Evolutionary conservation across 1,140 invertebrate genomes (phyloP).

Genomic region (Linepithema humile): DNA sequence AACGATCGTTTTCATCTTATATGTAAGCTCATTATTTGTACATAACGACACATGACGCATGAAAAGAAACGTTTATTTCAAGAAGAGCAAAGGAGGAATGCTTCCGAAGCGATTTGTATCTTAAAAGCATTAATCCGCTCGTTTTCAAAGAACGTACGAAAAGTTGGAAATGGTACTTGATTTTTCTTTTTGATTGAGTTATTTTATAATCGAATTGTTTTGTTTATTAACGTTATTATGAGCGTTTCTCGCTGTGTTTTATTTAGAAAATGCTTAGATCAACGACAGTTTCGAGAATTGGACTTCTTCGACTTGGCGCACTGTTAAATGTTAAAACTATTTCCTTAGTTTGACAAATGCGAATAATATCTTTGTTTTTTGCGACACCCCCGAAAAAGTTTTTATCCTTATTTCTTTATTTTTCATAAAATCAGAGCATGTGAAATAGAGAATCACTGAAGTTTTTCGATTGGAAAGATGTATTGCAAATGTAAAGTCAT

Average conservation of each 20-base stretch:
- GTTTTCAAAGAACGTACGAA: neutral
- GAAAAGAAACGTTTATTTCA: neutral
- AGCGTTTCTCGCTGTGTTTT: no score
- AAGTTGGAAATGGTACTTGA: neutral
- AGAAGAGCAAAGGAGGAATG: constrained; percentile 5
- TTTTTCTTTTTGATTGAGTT: constrained; percentile 8
- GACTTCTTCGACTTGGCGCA: neutral
- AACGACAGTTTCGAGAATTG: neutral
- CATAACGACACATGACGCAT: constrained; percentile 1
- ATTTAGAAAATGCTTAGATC: neutral
- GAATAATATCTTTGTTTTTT: neutral
- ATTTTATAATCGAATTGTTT: neutral
- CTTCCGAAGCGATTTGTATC: neutral
- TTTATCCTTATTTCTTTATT: neutral
- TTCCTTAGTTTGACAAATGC: constrained; percentile 9
- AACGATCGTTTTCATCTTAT: constrained; percentile 36
- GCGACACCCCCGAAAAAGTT: neutral
- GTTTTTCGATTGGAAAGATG: neutral
- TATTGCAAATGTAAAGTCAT: neutral
- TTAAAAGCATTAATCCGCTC: neutral
- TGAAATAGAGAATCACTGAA: neutral
- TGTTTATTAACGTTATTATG: no score
- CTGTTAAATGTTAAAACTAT: neutral
- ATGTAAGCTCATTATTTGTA: constrained; percentile 46
- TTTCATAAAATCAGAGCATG: neutral